Evolutionary conservation across 2,113 vertebrate species (phyloP).

Genomic region (Clupea harengus): DNA sequence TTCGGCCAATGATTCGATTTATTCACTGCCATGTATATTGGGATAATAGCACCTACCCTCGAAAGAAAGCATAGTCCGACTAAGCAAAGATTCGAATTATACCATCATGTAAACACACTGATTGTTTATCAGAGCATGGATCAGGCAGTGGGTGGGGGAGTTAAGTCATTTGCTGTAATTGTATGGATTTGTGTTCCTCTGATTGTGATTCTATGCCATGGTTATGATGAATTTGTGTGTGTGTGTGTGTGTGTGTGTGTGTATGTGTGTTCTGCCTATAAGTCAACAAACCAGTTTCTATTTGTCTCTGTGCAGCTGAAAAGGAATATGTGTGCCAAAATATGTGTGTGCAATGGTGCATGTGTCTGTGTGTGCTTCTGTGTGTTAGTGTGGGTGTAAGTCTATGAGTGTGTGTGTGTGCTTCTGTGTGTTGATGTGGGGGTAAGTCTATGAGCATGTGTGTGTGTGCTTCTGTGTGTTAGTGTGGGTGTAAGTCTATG

Average conservation of each 20-base stretch:
- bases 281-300: background rate
- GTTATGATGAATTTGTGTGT: background rate
- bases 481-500: constrained; percentile 14
- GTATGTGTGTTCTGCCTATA: background rate
- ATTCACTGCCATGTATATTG: too few species aligned
- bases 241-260: background rate
- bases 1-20: too few species aligned
- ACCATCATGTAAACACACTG: too few species aligned
- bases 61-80: too few species aligned
- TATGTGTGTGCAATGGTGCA: background rate
- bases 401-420: background rate
- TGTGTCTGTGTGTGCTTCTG: background rate
- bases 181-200: background rate
- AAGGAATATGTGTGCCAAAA: background rate
- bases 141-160: background rate
- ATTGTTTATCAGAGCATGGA: too few species aligned
- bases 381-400: background rate
- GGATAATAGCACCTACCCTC: too few species aligned
- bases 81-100: too few species aligned
- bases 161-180: background rate
- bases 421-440: constrained; percentile 1
- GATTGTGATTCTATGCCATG: background rate
- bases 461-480: background rate
- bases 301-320: background rate
- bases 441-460: background rate